Evolutionary conservation across 2,797 vertebrate species (phyloP), one percentile per base, ranked within the genome.

Genomic region (Peromyscus attwateri): DNA sequence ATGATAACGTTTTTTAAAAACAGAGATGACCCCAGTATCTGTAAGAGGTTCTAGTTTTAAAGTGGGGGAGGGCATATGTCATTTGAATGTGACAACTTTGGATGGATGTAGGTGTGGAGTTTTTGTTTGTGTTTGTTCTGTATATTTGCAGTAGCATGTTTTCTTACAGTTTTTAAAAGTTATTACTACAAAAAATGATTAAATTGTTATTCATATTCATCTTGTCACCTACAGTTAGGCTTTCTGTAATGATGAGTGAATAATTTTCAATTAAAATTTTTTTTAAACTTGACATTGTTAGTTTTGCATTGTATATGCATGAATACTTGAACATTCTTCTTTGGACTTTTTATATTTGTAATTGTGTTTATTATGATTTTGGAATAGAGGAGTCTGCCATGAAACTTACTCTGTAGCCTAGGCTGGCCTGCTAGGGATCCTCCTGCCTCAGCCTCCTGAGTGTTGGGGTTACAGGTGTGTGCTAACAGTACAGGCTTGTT

Each of bases 1-100:
- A 94, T 92, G 73, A 60, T 68, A 34, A 66, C 40, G 12, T 77
- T 77, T 40, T 23, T n/a, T 64, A 49, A 89, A 49, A 49, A 5
- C 13, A 40, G 94, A 89, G 43, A 10, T 95, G 87, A 97, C 91
- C 89, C 91, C 55, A 95, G n/a, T 98, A 92, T 97, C 92, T 97
- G 95, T 98, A 96, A 88, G 91, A 77, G 14, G 83, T 97, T 94
- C 95, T 97, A 96, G 93, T 97, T 98, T 97, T 98, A 97, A 97
- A 96, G 34, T 92, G 52, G 77, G 5, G 1, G 94, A 93, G 49
- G 95, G n/a, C 96, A 3, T 97, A n/a, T 97, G 88, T 97, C 94
- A 76, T 49, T 93, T 96, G 96, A 97, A 95, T 96, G 91, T 87
- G 96, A 31, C 85, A 94, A 49, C 66, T 95, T 89, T 94, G 77